Evolutionary conservation across 2,113 vertebrate genomes (phyloP).

Genomic region (Coryphaenoides rupestris): DNA sequence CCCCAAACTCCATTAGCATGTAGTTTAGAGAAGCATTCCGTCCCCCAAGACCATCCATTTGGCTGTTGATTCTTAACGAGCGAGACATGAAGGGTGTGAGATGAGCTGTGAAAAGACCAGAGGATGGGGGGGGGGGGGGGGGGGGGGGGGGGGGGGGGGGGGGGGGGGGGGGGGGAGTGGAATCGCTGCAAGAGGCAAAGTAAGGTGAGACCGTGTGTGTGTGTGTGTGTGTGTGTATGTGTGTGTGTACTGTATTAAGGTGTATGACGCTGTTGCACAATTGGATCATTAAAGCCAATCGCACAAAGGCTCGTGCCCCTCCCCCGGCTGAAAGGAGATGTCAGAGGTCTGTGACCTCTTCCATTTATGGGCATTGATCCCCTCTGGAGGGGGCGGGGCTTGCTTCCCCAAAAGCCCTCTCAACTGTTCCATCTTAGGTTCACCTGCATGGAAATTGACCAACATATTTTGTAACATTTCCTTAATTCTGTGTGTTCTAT

Average conservation of each 20-base stretch:
- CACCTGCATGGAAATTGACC: slow-evolving; percentile 48
- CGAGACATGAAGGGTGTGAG: too few relatives aligned
- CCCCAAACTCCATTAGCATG: too few relatives aligned
- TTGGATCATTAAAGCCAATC: slow-evolving; percentile 70
- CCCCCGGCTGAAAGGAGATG: slow-evolving; percentile 69
- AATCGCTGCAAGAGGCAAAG: neutral
- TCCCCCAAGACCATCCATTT: too few relatives aligned
- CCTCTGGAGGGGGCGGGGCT: slow-evolving; percentile 50
- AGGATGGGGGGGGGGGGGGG: too few relatives aligned
- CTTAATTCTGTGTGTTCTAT: too few relatives aligned
- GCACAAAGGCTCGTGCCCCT: slow-evolving; percentile 64
- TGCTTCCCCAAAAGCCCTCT: slow-evolving; percentile 51
- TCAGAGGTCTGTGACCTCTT: slow-evolving; percentile 77
- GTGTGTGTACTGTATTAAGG: slow-evolving; percentile 55
- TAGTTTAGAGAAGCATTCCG: too few relatives aligned
- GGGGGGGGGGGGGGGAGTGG: neutral
- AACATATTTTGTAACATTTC: neutral
- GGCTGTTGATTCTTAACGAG: too few relatives aligned
- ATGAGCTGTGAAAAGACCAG: too few relatives aligned
- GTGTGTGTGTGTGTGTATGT: neutral
- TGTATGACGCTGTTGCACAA: slow-evolving; percentile 59
- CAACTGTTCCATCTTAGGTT: slow-evolving; percentile 72
- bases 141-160: too few relatives aligned
- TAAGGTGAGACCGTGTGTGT: slow-evolving; percentile 16
- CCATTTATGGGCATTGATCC: slow-evolving; percentile 77